Percentiles rank a stretch among this genome's conserved stretches.
Evolutionary conservation across 2,797 vertebrate genomes (phyloP).

Genomic region (Buphagus erythrorhynchus): DNA sequence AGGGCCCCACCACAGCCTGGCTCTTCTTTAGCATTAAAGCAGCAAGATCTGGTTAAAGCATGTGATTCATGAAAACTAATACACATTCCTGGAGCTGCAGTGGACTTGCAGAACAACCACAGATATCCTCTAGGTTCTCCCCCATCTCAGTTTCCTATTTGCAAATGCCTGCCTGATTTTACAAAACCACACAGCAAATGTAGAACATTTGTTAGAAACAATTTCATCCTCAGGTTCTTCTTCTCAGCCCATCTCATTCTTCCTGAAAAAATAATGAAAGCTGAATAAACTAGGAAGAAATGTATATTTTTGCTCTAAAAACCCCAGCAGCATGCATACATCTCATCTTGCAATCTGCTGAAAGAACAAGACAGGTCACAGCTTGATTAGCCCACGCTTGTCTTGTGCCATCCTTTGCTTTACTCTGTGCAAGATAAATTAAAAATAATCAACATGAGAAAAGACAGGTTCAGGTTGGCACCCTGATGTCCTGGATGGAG

Average conservation of each 20-base stretch:
- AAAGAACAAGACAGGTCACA: background rate
- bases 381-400: background rate
- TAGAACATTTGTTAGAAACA: background rate
- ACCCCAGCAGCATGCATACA: background rate
- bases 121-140: background rate
- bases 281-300: background rate
- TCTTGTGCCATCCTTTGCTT: background rate
- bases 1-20: background rate
- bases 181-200: background rate
- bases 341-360: background rate
- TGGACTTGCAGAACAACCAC: background rate
- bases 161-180: background rate
- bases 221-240: background rate
- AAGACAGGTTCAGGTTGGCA: background rate
- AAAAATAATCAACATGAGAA: background rate
- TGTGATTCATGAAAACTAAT: fast-evolving
- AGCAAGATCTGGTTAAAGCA: background rate
- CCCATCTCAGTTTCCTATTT: background rate
- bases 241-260: background rate
- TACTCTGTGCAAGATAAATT: background rate
- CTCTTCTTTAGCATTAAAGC: background rate
- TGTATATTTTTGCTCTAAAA: background rate
- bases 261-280: background rate
- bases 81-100: background rate
- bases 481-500: background rate